Base-by-base conservation (phyloP, 2,113 vertebrate genomes). In the Arenaria interpres region DNA sequence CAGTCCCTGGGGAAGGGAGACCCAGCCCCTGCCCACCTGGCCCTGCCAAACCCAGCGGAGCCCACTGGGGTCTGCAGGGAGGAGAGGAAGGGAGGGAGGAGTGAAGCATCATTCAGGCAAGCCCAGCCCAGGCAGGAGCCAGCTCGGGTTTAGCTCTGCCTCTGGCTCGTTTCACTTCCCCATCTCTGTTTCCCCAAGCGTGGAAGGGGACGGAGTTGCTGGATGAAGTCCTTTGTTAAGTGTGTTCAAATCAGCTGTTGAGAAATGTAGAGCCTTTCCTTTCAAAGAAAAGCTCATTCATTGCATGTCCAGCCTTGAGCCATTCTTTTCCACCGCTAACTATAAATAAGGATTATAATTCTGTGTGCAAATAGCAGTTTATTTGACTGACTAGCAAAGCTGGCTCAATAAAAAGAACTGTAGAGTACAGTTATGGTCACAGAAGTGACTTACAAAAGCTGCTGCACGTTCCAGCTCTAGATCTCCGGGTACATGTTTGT, bases 401-500 rank as follows among this genome's bases (percentile, higher is more conserved):
- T 96, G 64, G 39, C 72, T 76, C 59, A 43, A 25, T 68, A 37
- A 54, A 81, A 79, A 85, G 37, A 46, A 27, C 21, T 23, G 51
- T 17, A 43, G 83, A 59, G 46, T 54, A 72, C 24, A 75, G 41
- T 71, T 86, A 45, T 51, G 64, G 79, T 78, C 60, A 60, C 54
- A 84, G 41, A 78, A 90, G 27, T 53, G 79, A 54, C 77, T 95
- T 95, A 22, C 3, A 83, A 86, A 93, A 95, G 45, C 72, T 2
- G 1, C 59, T 77, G 68, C 51, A 27, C 2, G 7, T 80, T 95
- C 32, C 73, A 88, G 46, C 71, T 79, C 35, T 57, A 37, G 83
- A 67, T 76, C 78, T 90, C 83, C 4, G 46, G 74, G 80, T 87
- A 51, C 3, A 5, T 18, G 33, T 85, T 93, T 71, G 48, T 91